Conservation (phyloP, 1,140 invertebrate species). For the Cyrtorhinus lividipennis region DNA sequence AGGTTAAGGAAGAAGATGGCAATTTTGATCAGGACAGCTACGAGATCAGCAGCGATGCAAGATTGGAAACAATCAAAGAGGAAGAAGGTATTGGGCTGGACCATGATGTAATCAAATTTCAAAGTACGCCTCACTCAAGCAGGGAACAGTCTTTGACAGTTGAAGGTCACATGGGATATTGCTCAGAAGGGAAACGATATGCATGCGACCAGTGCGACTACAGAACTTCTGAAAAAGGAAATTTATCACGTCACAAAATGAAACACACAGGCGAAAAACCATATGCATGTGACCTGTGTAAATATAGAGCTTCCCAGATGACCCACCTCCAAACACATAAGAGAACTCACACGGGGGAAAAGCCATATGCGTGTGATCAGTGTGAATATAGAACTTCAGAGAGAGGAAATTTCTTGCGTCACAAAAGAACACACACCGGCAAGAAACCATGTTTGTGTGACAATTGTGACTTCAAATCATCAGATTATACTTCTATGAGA, state of each 20-base stretch:
- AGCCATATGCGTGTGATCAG: neutral
- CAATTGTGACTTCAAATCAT: neutral
- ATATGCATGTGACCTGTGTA: slow-evolving; percentile 20
- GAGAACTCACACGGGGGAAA: neutral
- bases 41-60: no score
- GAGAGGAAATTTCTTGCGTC: neutral
- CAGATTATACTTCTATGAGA: neutral
- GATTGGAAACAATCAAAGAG: no score
- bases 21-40: no score
- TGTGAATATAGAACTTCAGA: neutral
- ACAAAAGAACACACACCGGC: neutral
- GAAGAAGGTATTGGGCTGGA: no score
- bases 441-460: neutral
- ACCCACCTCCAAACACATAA: neutral
- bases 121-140: no score
- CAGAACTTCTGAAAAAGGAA: slow-evolving; percentile 9
- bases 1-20: no score
- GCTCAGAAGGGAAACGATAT: slow-evolving; percentile 40
- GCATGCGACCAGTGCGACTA: slow-evolving; percentile 27
- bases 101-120: no score
- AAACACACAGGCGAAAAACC: slow-evolving; percentile 23
- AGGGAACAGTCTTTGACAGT: no score
- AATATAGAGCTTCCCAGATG: neutral
- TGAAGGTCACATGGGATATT: slow-evolving; percentile 60
- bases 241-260: slow-evolving; percentile 17